Evolutionary conservation across 2,888 invertebrate genomes (phyloP).

Genomic region (Acanthosepion esculentum): DNA sequence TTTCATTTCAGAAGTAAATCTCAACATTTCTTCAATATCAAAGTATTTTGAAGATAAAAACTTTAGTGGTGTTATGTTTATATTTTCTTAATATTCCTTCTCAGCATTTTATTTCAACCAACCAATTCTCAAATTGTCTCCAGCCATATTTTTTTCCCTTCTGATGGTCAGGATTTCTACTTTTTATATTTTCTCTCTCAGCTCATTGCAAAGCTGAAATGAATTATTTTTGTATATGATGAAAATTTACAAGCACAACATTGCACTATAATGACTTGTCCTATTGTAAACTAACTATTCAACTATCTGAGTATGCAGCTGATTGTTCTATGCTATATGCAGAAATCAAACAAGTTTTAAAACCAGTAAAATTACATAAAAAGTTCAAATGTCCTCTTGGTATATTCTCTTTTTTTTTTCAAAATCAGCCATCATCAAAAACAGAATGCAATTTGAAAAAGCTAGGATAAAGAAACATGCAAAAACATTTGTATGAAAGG

Average conservation of each 20-base stretch:
- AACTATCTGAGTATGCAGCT: neutral
- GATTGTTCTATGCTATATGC: neutral
- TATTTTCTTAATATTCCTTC: too few species aligned
- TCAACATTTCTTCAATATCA: neutral
- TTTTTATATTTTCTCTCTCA: neutral
- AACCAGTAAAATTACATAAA: neutral
- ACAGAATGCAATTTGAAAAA: neutral
- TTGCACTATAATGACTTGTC: too few species aligned
- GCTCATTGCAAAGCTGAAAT: neutral
- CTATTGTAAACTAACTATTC: too few species aligned
- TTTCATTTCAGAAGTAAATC: neutral
- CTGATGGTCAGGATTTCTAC: neutral
- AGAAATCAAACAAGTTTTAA: neutral
- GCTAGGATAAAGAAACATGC: neutral
- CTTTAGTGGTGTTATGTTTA: neutral
- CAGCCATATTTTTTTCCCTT: neutral
- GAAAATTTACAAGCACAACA: neutral
- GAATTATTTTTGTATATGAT: neutral
- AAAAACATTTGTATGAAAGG: neutral
- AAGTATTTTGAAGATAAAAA: neutral
- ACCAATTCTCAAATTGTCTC: too few species aligned
- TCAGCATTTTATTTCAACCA: too few species aligned
- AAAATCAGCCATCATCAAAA: neutral
- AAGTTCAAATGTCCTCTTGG: neutral
- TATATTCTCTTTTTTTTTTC: neutral